Evolutionary conservation across 2,888 invertebrate species (phyloP), one percentile per base, ranked within the genome.

Genomic region (Leucozona laternaria): DNA sequence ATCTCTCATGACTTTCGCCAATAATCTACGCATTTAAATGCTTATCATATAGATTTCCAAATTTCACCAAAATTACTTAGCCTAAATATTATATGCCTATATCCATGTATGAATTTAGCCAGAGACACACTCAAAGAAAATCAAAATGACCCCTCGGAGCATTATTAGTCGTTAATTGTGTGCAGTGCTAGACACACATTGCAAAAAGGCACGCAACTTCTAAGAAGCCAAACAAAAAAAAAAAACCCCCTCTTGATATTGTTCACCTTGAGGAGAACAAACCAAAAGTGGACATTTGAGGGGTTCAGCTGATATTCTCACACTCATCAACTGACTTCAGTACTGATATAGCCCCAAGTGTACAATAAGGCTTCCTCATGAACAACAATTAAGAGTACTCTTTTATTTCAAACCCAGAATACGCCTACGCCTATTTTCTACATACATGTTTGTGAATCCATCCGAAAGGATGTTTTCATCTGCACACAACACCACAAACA

Each of bases 331-430:
- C n/a, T 17, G 55, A 40, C 22, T 45, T 66, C 20, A 48, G 45
- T 11, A 11, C 76, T 62, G 66, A 48, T 80, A 80, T 20, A 70
- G 68, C 81, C 80, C 70, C 81, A 1, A 45, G 82, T 22, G 81
- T 75, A 66, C 79, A 86, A 86, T 86, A 79, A 82, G 58, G 40
- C 79, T 62, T 68, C 50, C 71, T 66, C 83, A 76, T 83, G 79
- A 71, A 79, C 79, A 79, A 83, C 83, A 83, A 83, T 83, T 87
- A 87, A 83, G 71, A 79, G 66, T 48, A 76, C 68, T 68, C 83
- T 66, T 87, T 87, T 87, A 34, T 79, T 71, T 73, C 20, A 53
- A 28, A 22, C 10, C 7, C 17, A 48, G 25, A 20, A 28, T 40
- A n/a, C 22, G n/a, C 4, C 15, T 40, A 20, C 31, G 55, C 31